Conservation (phyloP, 2,113 vertebrate genomes). For the Aix galericulata region DNA sequence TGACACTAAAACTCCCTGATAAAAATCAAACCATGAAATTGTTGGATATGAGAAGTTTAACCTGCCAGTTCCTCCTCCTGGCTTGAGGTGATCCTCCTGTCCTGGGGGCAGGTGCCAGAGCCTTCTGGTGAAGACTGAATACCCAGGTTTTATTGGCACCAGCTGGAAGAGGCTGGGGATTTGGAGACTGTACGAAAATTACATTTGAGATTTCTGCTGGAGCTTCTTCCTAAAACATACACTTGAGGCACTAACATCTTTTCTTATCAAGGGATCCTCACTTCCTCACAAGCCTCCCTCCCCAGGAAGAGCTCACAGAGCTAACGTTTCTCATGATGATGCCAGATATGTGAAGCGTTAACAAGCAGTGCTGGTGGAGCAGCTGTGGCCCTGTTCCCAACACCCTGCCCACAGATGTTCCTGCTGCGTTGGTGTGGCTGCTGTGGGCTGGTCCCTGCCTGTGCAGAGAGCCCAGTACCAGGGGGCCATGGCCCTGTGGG, state of each 20-base stretch:
- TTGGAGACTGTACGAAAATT: neutral
- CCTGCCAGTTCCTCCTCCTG: neutral
- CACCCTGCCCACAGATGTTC: neutral
- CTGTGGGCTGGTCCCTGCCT: neutral
- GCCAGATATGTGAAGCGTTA: neutral
- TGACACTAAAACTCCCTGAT: neutral
- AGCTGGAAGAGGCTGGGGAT: neutral
- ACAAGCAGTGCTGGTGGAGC: neutral
- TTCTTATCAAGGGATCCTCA: neutral
- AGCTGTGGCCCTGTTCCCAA: neutral
- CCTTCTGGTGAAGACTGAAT: neutral
- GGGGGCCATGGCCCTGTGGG: rapidly evolving
- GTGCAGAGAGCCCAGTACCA: neutral
- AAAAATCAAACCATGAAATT: neutral
- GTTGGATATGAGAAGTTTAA: neutral
- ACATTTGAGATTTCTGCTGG: neutral
- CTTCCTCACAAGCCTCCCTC: neutral
- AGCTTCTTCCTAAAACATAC: neutral
- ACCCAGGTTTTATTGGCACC: neutral
- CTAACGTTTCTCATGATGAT: neutral
- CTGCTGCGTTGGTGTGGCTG: neutral
- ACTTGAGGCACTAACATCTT: neutral
- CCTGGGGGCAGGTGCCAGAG: neutral
- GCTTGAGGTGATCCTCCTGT: neutral
- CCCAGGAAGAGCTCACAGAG: neutral